Base-by-base conservation (phyloP, 2,888 invertebrate genomes). In the Monochamus alternatus region DNA sequence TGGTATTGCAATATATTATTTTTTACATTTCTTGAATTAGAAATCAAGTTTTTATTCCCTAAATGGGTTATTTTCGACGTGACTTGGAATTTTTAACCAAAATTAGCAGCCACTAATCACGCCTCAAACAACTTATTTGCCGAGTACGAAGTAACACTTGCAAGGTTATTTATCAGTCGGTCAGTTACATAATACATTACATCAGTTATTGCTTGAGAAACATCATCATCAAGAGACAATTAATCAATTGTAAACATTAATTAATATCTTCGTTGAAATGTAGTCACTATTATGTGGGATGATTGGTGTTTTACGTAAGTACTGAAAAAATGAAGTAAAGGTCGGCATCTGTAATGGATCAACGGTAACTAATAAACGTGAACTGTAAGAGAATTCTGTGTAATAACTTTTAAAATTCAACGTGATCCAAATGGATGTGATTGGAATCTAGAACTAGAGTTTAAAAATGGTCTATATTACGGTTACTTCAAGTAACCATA, bases 241-340 rank as follows among this genome's bases (percentile, higher is more conserved):
- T n/a, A 55, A 55, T 55, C 55, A 55, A 55, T 14, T 22, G n/a
- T n/a, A 14, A 55, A 12, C 55, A 55, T 55, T 55, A 55, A 55
- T 12, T 47, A 47, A 12, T 12, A 12, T 47, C 55, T 14, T 14
- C n/a, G 55, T 14, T 55, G 7, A 55, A 55, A 55, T 1, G 55
- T 22, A 55, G 14, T 55, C n/a, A 3, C 55, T 9, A 55, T 14
- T 14, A 55, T 55, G 55, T 55, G n/a, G 55, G 55, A 55, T 55
- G 55, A 22, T 22, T 22, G 7, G 7, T n/a, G 14, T 22, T 55
- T 55, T 55, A 55, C 22, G 38, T 14, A 55, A 22, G 10, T 55
- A 22, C 14, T 55, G n/a, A n/a, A 55, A 55, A 55, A 55, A 55
- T 14, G 14, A 55, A 38, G 38, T 55, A 55, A n/a, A 22, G n/a